These are phyloP conservation scores for Bradypodion pumilum DNA, from an alignment of 2,797 vertebrate genomes.

Conservation along the genomic window DNA sequence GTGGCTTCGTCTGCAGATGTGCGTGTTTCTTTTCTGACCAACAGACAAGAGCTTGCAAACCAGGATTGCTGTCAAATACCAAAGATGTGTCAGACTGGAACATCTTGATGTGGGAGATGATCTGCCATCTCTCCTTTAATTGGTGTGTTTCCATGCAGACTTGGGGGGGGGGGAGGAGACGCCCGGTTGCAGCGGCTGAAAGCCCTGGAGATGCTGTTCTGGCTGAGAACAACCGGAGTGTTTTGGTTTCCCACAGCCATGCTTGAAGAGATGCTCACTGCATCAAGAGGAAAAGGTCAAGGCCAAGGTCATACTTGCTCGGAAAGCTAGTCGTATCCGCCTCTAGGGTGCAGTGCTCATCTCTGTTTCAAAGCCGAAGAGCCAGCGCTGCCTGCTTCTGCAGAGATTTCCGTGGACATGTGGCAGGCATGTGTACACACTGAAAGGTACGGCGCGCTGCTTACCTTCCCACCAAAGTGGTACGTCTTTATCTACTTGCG, in stretches of 20 bases:
- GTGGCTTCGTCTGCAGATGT: not conserved
- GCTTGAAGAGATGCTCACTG: not conserved
- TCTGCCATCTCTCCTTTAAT: slow-evolving; percentile 46
- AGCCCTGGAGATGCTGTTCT: not conserved
- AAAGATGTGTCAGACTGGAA: slow-evolving; percentile 36
- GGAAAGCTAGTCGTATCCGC: too few species aligned
- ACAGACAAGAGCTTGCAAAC: slow-evolving; percentile 34
- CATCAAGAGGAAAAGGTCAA: not conserved
- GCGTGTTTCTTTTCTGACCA: not conserved
- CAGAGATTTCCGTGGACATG: too few species aligned
- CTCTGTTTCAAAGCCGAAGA: too few species aligned
- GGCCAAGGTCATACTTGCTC: too few species aligned
- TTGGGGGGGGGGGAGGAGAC: not conserved
- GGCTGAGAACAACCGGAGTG: accelerated
- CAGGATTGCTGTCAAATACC: slow-evolving; percentile 57
- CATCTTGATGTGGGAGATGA: slow-evolving; percentile 27
- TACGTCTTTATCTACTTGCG: too few species aligned
- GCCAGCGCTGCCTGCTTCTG: too few species aligned
- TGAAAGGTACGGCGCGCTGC: too few species aligned
- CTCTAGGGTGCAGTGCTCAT: too few species aligned
- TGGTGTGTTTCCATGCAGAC: slow-evolving; percentile 12
- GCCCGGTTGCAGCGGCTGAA: accelerated
- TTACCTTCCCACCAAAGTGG: too few species aligned
- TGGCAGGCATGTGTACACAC: too few species aligned
- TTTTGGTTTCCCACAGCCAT: not conserved